A percentile compares a stretch with the other conserved stretches of the same genome.
phyloP scores from a whole-genome alignment of 1,140 invertebrate genomes.

The Helicorthomorpha holstii region DNA sequence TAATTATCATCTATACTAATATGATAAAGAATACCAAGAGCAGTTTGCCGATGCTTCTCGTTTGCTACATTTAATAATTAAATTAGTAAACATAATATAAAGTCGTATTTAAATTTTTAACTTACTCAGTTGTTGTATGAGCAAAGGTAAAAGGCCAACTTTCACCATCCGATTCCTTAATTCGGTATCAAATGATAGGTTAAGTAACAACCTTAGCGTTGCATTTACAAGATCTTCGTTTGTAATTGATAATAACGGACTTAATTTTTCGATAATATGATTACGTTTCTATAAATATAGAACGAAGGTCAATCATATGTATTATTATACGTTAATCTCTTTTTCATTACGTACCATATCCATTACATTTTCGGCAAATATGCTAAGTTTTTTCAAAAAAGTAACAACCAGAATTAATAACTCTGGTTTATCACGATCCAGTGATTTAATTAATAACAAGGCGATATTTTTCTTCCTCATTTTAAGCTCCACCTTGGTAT shows the following conservation, averaged over 20 bases:
- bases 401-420: conserved; percentile 78
- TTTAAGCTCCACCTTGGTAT: conserved; percentile 82
- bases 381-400: conserved; percentile 87
- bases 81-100: conserved; percentile 1
- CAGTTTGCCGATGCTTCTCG: conserved; percentile 61
- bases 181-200: conserved; percentile 89
- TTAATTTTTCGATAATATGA: conserved; percentile 34
- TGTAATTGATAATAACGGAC: conserved; percentile 28
- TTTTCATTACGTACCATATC: conserved; percentile 59
- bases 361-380: conserved; percentile 87
- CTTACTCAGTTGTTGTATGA: conserved; percentile 72
- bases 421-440: conserved; percentile 73
- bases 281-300: conserved; percentile 23
- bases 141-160: conserved; percentile 69
- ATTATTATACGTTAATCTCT: neutral
- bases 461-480: conserved; percentile 91
- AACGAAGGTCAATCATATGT: neutral
- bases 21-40: conserved; percentile 83
- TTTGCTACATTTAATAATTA: conserved; percentile 38
- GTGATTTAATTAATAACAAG: conserved; percentile 63
- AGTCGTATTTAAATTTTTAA: conserved; percentile 11
- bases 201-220: conserved; percentile 74
- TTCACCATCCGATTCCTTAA: conserved; percentile 76
- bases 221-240: conserved; percentile 62
- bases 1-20: conserved; percentile 88